Percentiles rank a stretch among this genome's conserved stretches.
Conservation (phyloP, 2,113 vertebrate species). For the Rhinopithecus roxellana region DNA sequence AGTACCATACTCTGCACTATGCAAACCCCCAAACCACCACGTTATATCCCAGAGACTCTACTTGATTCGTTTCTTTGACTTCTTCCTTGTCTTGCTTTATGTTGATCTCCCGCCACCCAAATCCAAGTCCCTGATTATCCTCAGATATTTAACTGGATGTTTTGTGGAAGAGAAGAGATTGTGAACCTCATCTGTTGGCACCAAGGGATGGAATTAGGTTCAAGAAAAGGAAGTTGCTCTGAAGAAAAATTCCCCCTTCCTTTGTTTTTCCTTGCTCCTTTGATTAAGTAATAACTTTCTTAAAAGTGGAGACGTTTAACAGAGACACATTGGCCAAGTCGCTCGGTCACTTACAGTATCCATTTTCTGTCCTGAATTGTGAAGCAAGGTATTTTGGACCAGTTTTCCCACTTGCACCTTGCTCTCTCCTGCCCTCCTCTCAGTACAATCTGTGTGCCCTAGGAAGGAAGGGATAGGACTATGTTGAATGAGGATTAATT, state of each 20-base stretch:
- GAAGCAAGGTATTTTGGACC: background rate
- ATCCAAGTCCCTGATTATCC: background rate
- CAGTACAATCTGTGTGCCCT: background rate
- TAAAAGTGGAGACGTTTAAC: background rate
- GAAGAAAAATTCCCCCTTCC: background rate
- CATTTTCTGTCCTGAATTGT: background rate
- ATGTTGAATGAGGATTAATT: background rate
- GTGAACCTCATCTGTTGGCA: background rate
- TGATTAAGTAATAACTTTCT: conserved; percentile 25
- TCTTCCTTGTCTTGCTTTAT: background rate
- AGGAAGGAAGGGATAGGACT: background rate
- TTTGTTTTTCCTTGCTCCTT: background rate
- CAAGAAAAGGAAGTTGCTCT: conserved; percentile 11
- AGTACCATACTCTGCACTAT: background rate
- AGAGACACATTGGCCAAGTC: background rate
- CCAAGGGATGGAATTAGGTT: background rate
- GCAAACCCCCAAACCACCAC: background rate
- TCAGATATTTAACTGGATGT: background rate
- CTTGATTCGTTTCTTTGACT: background rate
- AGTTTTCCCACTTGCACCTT: background rate
- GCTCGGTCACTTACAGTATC: background rate
- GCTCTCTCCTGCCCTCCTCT: background rate
- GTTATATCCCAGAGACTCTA: background rate
- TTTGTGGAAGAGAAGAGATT: background rate
- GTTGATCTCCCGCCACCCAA: background rate